Percentiles rank a stretch among this genome's conserved stretches.
phyloP scores from a whole-genome alignment of 37 sponge, comb jelly and placozoan genomes.

The Chondrilla cf. caribensis region DNA sequence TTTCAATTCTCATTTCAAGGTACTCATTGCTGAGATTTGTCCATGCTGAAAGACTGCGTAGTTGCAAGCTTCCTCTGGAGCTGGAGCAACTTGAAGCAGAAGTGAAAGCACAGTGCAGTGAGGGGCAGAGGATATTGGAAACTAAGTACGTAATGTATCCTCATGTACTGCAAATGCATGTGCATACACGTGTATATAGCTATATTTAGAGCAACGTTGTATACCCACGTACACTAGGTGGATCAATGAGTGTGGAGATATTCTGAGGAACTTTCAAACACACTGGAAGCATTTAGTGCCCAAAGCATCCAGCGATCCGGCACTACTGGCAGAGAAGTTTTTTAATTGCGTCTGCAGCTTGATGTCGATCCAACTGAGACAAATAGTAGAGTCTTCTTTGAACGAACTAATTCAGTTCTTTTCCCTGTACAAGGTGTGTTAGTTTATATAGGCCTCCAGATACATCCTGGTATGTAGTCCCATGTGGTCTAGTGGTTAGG shows the following conservation, averaged over 20 bases:
- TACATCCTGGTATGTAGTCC: background rate
- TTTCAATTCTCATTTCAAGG: conserved; percentile 29
- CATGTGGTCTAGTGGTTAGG: conserved; percentile 37
- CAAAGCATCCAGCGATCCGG: conserved; percentile 13
- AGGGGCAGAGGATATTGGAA: conserved; percentile 43
- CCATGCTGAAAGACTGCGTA: conserved; percentile 31
- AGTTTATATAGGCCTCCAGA: background rate
- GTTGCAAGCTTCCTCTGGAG: conserved; percentile 39
- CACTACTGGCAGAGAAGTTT: conserved; percentile 86
- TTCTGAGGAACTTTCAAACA: conserved; percentile 57
- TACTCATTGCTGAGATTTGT: conserved; percentile 62
- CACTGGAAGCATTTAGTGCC: conserved; percentile 87
- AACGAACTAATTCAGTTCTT: conserved; percentile 73
- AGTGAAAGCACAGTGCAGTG: conserved; percentile 54
- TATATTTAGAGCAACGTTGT: background rate
- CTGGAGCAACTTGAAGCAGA: conserved; percentile 56
- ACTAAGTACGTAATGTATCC: conserved; percentile 31
- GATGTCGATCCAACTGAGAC: conserved; percentile 89
- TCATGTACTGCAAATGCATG: background rate
- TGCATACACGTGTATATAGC: background rate
- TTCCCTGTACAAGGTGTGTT: conserved; percentile 43
- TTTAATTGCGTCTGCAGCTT: conserved; percentile 80
- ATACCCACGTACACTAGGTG: conserved; percentile 78
- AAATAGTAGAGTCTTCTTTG: conserved; percentile 77
- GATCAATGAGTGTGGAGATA: conserved; percentile 82